A percentile compares a stretch with the other conserved stretches of the same genome.
These are phyloP conservation scores for Aulostomus chinensis DNA, from an alignment of 2,797 vertebrate species.

Conservation along the genomic window DNA sequence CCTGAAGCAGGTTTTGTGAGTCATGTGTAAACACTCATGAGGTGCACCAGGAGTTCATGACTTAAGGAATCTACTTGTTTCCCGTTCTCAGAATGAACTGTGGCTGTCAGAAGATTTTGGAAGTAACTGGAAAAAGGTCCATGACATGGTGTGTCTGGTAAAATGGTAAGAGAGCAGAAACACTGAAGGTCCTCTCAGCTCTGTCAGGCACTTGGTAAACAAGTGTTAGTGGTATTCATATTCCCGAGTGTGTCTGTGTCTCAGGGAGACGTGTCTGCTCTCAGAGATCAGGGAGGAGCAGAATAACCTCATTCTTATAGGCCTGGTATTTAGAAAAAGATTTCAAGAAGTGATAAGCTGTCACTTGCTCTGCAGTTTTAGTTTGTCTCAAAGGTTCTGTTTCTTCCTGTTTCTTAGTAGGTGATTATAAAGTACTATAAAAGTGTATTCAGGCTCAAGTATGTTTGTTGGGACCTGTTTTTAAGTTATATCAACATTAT, in stretches of 20 bases:
- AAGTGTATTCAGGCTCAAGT: too few relatives aligned
- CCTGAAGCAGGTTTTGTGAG: not conserved
- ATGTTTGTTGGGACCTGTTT: not conserved
- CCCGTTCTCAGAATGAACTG: constrained; percentile 83
- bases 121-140: constrained; percentile 85
- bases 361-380: not conserved
- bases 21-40: not conserved
- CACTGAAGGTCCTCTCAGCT: constrained; percentile 1
- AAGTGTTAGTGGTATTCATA: constrained; percentile 4
- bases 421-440: too few relatives aligned
- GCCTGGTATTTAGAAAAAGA: not conserved
- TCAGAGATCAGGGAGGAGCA: not conserved
- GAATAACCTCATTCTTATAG: not conserved
- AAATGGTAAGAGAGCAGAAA: constrained; percentile 87
- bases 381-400: too few relatives aligned
- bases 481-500: not conserved
- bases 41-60: not conserved
- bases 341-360: constrained; percentile 12
- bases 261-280: not conserved
- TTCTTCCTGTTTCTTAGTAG: too few relatives aligned
- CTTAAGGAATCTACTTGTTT: constrained; percentile 1
- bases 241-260: not conserved
- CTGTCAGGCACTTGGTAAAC: not conserved
- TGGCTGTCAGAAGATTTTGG: constrained; percentile 93
- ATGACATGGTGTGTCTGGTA: constrained; percentile 87